phyloP scores from a whole-genome alignment of 2,797 vertebrate genomes.

The Malacoctenus gilli region DNA sequence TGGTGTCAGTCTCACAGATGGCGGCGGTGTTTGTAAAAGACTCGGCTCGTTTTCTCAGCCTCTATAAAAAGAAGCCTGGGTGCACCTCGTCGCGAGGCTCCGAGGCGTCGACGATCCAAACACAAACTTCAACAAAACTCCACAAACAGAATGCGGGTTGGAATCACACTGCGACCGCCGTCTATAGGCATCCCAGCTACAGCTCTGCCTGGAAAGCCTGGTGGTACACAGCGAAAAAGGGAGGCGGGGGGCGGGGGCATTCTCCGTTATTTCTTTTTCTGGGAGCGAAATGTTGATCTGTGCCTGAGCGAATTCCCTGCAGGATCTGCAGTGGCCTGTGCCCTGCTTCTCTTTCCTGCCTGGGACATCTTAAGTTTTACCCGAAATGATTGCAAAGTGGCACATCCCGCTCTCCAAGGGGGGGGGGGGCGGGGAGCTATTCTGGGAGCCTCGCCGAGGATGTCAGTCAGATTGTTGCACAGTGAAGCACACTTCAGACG shows the following conservation, averaged over 20 bases:
- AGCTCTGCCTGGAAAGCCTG: background rate
- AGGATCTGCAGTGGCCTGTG: slow-evolving; percentile 8
- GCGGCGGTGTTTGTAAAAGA: slow-evolving; percentile 2
- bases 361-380: slow-evolving; percentile 49
- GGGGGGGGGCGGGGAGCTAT: no score
- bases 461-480: slow-evolving; percentile 36
- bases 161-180: background rate
- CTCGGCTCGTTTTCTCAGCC: background rate
- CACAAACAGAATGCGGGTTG: slow-evolving; percentile 5
- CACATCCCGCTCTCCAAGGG: slow-evolving; percentile 60
- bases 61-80: background rate
- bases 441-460: slow-evolving; percentile 60
- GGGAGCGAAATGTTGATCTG: slow-evolving; percentile 9
- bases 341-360: slow-evolving; percentile 35
- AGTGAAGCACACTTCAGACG: slow-evolving; percentile 41
- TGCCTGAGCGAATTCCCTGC: background rate
- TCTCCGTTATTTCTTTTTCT: slow-evolving; percentile 21
- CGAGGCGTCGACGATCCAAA: background rate
- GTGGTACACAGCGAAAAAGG: no score
- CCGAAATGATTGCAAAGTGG: slow-evolving; percentile 63
- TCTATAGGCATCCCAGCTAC: background rate
- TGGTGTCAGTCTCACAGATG: slow-evolving; percentile 4
- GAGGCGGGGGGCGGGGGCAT: slow-evolving; percentile 1
- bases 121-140: slow-evolving; percentile 1
- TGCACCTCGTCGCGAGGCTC: slow-evolving; percentile 1